Evolutionary conservation across 2,797 vertebrate genomes (phyloP), one percentile per base, ranked within the genome.

Genomic region (Echiichthys vipera): DNA sequence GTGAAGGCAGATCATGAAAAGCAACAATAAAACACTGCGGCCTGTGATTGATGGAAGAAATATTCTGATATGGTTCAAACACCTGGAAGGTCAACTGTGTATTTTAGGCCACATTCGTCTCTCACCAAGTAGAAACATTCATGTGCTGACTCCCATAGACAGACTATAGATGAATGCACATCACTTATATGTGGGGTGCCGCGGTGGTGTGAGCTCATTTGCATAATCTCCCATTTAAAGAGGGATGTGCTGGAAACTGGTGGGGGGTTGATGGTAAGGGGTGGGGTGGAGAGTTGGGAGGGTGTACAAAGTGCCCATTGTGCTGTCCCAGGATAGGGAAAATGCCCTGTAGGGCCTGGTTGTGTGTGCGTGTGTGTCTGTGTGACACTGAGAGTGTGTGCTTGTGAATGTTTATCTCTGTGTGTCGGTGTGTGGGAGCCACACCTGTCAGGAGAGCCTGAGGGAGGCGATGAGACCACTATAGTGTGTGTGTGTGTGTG

Each of bases 181-280:
- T 87, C 88, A 82, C 87, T 91, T 90, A 88, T 89, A 90, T 78
- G 84, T 81, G 83, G 84, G 88, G 87, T 75, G 79, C 74, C n/a
- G 53, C 14, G 37, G 71, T 80, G 77, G 79, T 85, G 86, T 71
- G 76, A 83, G 80, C 75, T 89, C 64, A 92, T 93, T 92, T 92
- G 84, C 92, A 93, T 93, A 93, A 93, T 93, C 92, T 93, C 91
- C 90, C 83, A 85, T 91, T 92, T 92, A 90, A 90, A 89, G 77
- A 88, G 90, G 89, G 91, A 94, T 93, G 90, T 92, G 90, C 89
- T 88, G 84, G 90, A 91, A 91, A 84, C 84, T 30, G 59, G 71
- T 75, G 74, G 80, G 81, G 74, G 83, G 83, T 71, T 87, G 85
- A 87, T 89, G 85, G 83, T 84, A 77, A 80, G 78, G 75, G 77